Percentiles rank a stretch among this genome's conserved stretches.
phyloP scores from a whole-genome alignment of 2,113 vertebrate genomes.

The Oncorhynchus tshawytscha region DNA sequence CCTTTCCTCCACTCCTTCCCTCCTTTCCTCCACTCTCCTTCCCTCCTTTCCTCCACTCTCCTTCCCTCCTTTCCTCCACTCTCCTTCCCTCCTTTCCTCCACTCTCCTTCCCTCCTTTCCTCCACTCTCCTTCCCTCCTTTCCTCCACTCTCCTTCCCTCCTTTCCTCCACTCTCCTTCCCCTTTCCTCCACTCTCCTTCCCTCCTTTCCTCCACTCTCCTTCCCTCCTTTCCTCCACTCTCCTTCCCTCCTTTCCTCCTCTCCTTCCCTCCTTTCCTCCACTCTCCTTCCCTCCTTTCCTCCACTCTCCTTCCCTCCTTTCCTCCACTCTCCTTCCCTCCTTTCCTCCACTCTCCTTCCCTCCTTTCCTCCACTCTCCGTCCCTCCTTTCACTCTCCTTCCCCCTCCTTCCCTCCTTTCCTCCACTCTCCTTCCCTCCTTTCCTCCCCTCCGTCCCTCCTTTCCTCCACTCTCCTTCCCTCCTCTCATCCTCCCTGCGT shows the following conservation, averaged over 20 bases:
- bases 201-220: conserved; percentile 26
- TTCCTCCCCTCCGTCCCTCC: too few species aligned
- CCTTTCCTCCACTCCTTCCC: too few species aligned
- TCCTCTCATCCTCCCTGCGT: conserved; percentile 69
- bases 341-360: conserved; percentile 82
- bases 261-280: too few species aligned
- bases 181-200: conserved; percentile 62
- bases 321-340: too few species aligned
- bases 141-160: background rate
- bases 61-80: background rate
- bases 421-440: conserved; percentile 78
- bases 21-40: conserved; percentile 83
- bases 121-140: conserved; percentile 77
- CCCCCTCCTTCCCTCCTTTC: conserved; percentile 69
- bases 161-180: conserved; percentile 18
- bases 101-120: conserved; percentile 75
- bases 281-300: too few species aligned
- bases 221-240: too few species aligned
- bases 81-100: conserved; percentile 60
- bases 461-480: conserved; percentile 82
- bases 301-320: too few species aligned
- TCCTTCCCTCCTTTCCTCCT: too few species aligned
- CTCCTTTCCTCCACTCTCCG: conserved; percentile 61
- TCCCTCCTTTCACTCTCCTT: background rate
- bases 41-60: conserved; percentile 65